phyloP scores from a whole-genome alignment of 2,113 vertebrate genomes.

The Phoenicopterus ruber region DNA sequence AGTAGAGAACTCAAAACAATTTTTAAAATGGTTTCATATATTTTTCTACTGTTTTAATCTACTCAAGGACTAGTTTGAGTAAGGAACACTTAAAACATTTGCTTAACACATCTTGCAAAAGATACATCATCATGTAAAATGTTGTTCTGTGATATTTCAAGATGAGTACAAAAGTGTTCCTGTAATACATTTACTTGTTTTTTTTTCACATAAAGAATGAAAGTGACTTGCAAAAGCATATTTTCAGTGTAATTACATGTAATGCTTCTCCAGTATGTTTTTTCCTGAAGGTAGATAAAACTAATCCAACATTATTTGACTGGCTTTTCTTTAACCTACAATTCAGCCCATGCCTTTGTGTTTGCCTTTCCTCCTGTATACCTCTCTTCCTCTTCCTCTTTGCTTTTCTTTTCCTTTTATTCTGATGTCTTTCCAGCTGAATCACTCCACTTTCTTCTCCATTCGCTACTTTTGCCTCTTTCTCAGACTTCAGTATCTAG shows the following conservation, averaged over 20 bases:
- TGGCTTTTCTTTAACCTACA: not conserved
- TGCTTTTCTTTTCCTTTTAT: not conserved
- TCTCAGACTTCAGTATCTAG: not conserved
- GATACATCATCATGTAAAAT: not conserved
- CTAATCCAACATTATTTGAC: not conserved
- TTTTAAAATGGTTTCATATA: slow-evolving; percentile 3
- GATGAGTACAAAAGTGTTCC: not conserved
- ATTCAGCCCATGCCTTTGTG: not conserved
- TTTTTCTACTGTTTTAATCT: slow-evolving; percentile 40
- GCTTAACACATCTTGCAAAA: slow-evolving; percentile 28
- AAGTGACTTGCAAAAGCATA: not conserved
- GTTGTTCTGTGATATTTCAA: slow-evolving; percentile 14
- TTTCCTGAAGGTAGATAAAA: slow-evolving; percentile 1
- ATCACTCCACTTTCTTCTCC: not conserved
- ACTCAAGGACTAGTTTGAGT: not conserved
- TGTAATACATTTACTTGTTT: not conserved
- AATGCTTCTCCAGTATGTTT: not conserved
- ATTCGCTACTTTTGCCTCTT: not conserved
- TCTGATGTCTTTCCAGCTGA: not conserved
- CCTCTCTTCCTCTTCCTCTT: not conserved
- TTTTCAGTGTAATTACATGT: slow-evolving; percentile 9
- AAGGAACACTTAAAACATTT: slow-evolving; percentile 31
- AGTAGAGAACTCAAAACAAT: not conserved
- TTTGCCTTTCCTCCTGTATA: not conserved
- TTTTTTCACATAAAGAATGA: not conserved